Base-by-base conservation (phyloP, 1,140 invertebrate genomes). In the Drosophila nikananu region DNA sequence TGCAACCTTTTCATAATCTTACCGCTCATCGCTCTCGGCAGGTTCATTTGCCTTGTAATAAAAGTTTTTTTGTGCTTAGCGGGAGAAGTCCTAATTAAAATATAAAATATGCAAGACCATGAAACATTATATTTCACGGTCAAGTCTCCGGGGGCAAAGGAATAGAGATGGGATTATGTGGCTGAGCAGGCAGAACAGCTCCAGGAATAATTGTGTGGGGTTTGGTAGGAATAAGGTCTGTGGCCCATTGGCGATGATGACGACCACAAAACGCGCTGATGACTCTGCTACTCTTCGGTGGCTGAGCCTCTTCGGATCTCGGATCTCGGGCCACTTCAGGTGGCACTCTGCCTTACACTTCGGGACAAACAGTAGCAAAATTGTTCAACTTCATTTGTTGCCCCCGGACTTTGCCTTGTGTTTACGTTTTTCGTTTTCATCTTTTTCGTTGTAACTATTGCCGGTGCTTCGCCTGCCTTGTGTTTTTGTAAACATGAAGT, bases 371-470 rank as follows among this genome's bases (percentile, higher is more conserved):
- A 87, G 83, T 87, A 86, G 83, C 83, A 83, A 81, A 86, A 76
- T 71, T 86, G 70, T 86, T 86, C 71, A 80, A 77, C 83, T 86
- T 86, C 55, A 82, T 82, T 86, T 83, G 83, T 46, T 66, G 46
- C 61, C 58, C 32, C 73, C 48, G 73, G 66, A 60, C 54, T 59
- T 74, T 59, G 59, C 23, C 39, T 77, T 68, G 44, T 70, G 63
- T 76, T 79, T 76, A 67, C 64, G 48, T 78, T 71, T 67, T 80
- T 44, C 52, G 23, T 19, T 74, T 59, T 48, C 41, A 46, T 48
- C 51, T 61, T 51, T 71, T 41, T 51, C 25, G 44, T 52, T 55
- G 48, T 80, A 61, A 41, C 63, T 81, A 59, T 64, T 55, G 62
- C 42, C 25, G 39, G 32, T 49, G 44, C 65, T 66, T 77, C 46